Conservation (phyloP, 2,888 invertebrate genomes). For the Arctia plantaginis region DNA sequence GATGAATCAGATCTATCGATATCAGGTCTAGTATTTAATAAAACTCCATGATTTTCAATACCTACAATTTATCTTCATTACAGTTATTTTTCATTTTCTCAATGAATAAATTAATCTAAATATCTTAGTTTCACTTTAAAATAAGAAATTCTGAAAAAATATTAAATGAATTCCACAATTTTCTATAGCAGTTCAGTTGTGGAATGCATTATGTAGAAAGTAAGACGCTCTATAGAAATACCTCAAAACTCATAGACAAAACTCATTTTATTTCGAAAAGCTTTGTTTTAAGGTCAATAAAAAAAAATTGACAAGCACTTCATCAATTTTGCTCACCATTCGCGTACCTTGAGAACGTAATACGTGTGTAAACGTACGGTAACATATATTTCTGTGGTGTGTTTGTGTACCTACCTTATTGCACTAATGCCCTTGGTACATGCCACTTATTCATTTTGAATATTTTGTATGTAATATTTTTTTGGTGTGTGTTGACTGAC, state of each 20-base stretch:
- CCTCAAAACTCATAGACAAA: neutral
- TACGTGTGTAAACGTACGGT: slow-evolving; percentile 43
- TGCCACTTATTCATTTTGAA: slow-evolving; percentile 24
- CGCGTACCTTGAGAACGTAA: slow-evolving; percentile 47
- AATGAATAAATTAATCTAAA: too few species aligned
- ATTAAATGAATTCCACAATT: too few species aligned
- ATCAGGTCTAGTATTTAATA: too few species aligned
- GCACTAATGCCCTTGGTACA: slow-evolving; percentile 17
- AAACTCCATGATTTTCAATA: too few species aligned
- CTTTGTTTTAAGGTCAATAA: slow-evolving; percentile 4
- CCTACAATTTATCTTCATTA: too few species aligned
- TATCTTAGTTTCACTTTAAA: too few species aligned
- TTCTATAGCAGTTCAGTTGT: neutral
- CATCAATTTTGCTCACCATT: slow-evolving; percentile 35
- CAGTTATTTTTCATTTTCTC: too few species aligned
- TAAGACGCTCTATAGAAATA: neutral
- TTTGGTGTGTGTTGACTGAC: too few species aligned
- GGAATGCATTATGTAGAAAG: neutral
- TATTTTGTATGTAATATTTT: slow-evolving; percentile 17
- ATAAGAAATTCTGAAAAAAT: too few species aligned
- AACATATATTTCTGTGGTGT: slow-evolving; percentile 35
- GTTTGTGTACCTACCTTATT: slow-evolving; percentile 23
- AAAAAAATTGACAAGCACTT: slow-evolving; percentile 23
- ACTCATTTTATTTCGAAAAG: neutral
- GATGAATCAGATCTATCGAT: too few species aligned